phyloP scores from a whole-genome alignment of 2,113 vertebrate species.

The Actinemys pallida region DNA sequence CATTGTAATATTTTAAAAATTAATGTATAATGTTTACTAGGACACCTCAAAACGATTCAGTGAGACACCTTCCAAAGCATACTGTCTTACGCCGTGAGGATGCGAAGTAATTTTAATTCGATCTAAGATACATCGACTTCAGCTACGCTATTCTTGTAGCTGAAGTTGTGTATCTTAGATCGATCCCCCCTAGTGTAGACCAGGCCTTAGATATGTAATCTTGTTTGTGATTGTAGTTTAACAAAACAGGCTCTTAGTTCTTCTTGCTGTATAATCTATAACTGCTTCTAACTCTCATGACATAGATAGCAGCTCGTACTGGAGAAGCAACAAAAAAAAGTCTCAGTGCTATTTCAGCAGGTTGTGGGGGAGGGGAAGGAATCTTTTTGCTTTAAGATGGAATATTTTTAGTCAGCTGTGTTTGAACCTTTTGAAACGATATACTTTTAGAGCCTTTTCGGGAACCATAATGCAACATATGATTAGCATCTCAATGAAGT shows the following conservation, averaged over 20 bases:
- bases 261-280: not conserved
- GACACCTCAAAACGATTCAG: not conserved
- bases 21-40: not conserved
- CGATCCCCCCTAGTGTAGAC: too few relatives aligned
- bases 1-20: not conserved
- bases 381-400: slow-evolving; percentile 19
- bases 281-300: not conserved
- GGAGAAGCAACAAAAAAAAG: not conserved
- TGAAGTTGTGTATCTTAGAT: too few relatives aligned
- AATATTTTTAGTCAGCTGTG: slow-evolving; percentile 45
- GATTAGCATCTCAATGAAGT: slow-evolving; percentile 85
- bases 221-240: not conserved
- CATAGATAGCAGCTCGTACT: not conserved
- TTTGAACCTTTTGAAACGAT: slow-evolving; percentile 75
- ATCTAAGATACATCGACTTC: too few relatives aligned
- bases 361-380: not conserved
- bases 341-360: not conserved
- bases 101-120: too few relatives aligned
- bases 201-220: not conserved
- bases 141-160: too few relatives aligned
- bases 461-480: slow-evolving; percentile 75
- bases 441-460: slow-evolving; percentile 76
- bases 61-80: not conserved
- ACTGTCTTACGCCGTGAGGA: not conserved
- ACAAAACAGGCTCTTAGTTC: not conserved